A percentile compares a stretch with the other conserved stretches of the same genome.
These are phyloP conservation scores for Tiliqua scincoides DNA, from an alignment of 2,113 vertebrate species.

Conservation along the genomic window DNA sequence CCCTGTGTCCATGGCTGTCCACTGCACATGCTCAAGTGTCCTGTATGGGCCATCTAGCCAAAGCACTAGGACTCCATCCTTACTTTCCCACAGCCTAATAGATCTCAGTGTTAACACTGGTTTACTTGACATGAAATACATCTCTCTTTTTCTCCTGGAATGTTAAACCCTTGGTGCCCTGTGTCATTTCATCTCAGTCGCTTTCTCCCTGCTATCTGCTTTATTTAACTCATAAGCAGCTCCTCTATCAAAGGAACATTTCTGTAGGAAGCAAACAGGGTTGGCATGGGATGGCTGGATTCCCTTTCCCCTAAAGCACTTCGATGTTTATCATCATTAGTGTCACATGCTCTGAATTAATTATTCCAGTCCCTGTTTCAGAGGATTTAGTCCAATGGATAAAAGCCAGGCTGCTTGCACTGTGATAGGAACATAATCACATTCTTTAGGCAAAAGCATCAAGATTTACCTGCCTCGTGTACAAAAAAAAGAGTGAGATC, in stretches of 20 bases:
- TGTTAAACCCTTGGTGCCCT: neutral
- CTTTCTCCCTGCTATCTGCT: neutral
- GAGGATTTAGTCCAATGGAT: neutral
- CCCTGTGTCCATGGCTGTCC: neutral
- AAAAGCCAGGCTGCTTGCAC: neutral
- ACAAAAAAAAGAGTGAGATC: neutral
- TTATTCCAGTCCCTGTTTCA: slow-evolving; percentile 14
- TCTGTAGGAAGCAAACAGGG: slow-evolving; percentile 2
- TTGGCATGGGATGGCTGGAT: neutral
- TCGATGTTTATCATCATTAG: slow-evolving; percentile 13
- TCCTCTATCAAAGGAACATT: neutral
- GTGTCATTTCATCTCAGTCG: neutral
- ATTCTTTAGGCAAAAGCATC: neutral
- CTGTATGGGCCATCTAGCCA: neutral
- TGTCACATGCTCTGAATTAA: slow-evolving; percentile 5
- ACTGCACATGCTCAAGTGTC: neutral
- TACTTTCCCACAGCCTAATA: neutral
- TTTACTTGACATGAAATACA: neutral
- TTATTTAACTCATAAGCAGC: neutral
- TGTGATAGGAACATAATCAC: neutral
- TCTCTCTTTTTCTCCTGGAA: neutral
- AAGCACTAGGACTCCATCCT: neutral
- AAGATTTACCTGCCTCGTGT: neutral
- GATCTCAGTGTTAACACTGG: neutral
- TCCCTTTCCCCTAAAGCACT: neutral